Percentiles rank a stretch among this genome's conserved stretches.
Conservation (phyloP, 2,888 invertebrate genomes). For the Myathropa florea region DNA sequence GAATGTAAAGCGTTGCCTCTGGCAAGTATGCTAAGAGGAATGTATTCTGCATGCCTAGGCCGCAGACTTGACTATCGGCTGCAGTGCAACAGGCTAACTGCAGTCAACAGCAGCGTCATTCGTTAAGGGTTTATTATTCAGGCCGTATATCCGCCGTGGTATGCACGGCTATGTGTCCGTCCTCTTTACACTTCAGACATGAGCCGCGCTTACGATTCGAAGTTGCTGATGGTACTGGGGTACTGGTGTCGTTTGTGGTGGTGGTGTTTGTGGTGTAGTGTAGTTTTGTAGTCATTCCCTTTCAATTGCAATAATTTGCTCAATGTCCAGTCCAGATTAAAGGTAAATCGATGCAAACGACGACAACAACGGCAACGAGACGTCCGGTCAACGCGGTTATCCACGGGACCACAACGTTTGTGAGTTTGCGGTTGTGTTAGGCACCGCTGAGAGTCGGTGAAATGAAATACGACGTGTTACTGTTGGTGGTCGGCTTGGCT, state of each 20-base stretch:
- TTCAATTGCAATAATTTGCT: conserved; percentile 71
- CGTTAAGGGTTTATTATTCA: conserved; percentile 67
- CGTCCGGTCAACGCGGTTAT: conserved; percentile 47
- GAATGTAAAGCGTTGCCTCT: conserved; percentile 59
- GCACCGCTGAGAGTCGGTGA: conserved; percentile 23
- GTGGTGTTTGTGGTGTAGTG: conserved; percentile 49
- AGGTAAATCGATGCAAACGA: conserved; percentile 71
- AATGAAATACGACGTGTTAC: conserved; percentile 69
- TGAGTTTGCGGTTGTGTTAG: conserved; percentile 12
- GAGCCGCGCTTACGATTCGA: conserved; percentile 20
- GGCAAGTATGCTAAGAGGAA: conserved; percentile 64
- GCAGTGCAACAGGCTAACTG: conserved; percentile 1
- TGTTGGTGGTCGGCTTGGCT: conserved; percentile 45
- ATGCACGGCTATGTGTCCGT: conserved; percentile 32
- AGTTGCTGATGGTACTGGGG: conserved; percentile 9
- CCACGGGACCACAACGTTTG: conserved; percentile 41
- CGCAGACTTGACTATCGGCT: conserved; percentile 24
- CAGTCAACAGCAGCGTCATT: conserved; percentile 43
- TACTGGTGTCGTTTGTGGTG: conserved; percentile 8
- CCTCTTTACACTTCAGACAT: conserved; percentile 50
- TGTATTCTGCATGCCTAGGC: conserved; percentile 55
- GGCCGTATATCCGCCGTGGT: conserved; percentile 30
- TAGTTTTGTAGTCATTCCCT: conserved; percentile 68
- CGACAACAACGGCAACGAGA: conserved; percentile 56
- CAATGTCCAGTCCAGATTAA: conserved; percentile 70